Evolutionary conservation across 2,113 vertebrate species (phyloP).

Genomic region (Dasyurus viverrinus): DNA sequence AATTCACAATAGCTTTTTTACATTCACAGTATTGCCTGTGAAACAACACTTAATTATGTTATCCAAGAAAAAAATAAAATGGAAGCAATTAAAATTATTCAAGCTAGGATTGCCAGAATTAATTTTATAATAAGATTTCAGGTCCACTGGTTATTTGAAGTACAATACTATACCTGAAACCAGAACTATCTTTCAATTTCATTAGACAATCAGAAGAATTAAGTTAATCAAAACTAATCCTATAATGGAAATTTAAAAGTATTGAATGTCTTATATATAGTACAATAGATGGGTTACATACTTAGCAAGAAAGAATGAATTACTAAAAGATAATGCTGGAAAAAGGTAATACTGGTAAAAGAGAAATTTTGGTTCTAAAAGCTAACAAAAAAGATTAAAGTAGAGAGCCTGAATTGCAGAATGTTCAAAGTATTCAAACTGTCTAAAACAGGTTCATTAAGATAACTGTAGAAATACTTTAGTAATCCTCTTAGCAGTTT

Average conservation of each 20-base stretch:
- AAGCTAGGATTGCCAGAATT: conserved; percentile 34
- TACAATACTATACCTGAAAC: conserved; percentile 42
- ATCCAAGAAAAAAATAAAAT: not conserved
- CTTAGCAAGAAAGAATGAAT: conserved; percentile 23
- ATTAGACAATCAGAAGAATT: not conserved
- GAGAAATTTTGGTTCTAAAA: conserved; percentile 49
- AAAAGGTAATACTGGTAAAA: conserved; percentile 40
- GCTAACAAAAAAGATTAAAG: conserved; percentile 48
- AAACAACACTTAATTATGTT: conserved; percentile 41
- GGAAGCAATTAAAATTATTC: conserved; percentile 32
- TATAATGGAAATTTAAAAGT: conserved; percentile 47
- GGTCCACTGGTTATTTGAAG: conserved; percentile 27
- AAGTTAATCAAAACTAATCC: conserved; percentile 46
- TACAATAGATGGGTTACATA: conserved; percentile 24
- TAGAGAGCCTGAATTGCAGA: conserved; percentile 51
- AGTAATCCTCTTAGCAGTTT: conserved; percentile 41
- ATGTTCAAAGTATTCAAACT: conserved; percentile 15
- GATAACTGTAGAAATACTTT: conserved; percentile 48
- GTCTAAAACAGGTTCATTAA: conserved; percentile 48
- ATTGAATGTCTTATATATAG: conserved; percentile 20
- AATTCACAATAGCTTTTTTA: conserved; percentile 30
- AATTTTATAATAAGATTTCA: conserved; percentile 41
- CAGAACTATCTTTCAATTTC: conserved; percentile 13
- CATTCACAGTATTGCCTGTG: conserved; percentile 1
- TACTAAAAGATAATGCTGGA: conserved; percentile 30